Evolutionary conservation across 37 sponge, comb jelly and placozoan genomes (phyloP).

Genomic region (Crambe crambe): DNA sequence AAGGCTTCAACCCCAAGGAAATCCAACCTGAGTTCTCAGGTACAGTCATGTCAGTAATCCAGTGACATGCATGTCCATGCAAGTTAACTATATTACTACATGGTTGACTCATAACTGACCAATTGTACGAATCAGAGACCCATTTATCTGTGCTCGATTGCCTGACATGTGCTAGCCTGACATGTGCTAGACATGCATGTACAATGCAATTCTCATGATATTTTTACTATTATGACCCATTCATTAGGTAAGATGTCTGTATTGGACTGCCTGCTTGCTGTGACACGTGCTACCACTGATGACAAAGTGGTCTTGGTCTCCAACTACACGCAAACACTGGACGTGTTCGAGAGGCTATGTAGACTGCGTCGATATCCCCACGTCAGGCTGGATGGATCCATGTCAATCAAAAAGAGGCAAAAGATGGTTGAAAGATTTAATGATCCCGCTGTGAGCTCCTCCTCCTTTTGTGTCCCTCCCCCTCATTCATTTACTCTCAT

Average conservation of each 20-base stretch:
- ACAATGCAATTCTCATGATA: too few species aligned
- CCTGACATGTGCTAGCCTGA: too few species aligned
- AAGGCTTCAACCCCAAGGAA: constrained; percentile 57
- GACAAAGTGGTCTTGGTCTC: constrained; percentile 98
- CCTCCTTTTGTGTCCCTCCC: not conserved
- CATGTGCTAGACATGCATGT: too few species aligned
- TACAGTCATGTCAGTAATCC: too few species aligned
- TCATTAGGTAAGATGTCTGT: constrained; percentile 89
- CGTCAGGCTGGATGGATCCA: constrained; percentile 95
- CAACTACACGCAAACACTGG: constrained; percentile 99
- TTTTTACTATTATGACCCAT: not conserved
- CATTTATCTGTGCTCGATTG: too few species aligned
- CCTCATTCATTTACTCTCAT: not conserved
- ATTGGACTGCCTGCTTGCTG: constrained; percentile 88
- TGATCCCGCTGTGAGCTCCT: constrained; percentile 61
- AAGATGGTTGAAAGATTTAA: constrained; percentile 98
- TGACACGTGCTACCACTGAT: constrained; percentile 78
- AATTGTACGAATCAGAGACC: too few species aligned
- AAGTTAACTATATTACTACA: too few species aligned
- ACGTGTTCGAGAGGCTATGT: constrained; percentile 92
- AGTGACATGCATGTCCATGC: not conserved
- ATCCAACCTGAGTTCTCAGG: constrained; percentile 92
- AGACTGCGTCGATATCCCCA: constrained; percentile 79
- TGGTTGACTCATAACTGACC: not conserved
- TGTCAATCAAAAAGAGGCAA: constrained; percentile 93